phyloP scores from a whole-genome alignment of 1,140 invertebrate genomes.

The Coenobita brevimanus region DNA sequence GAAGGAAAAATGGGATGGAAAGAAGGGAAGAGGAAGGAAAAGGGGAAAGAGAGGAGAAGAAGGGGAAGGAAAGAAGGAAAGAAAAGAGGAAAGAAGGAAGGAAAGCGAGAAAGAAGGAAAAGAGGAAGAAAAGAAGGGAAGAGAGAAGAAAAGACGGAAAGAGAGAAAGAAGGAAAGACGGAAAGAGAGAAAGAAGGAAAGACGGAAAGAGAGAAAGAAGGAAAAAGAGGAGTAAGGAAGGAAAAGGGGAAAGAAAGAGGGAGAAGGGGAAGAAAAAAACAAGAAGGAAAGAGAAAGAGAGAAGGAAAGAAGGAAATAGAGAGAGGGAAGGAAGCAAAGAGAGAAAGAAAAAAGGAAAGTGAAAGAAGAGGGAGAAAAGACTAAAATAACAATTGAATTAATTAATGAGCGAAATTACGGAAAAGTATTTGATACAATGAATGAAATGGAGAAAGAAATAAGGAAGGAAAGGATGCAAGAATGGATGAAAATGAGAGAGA shows the following conservation, averaged over 20 bases:
- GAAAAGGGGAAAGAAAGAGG: not conserved
- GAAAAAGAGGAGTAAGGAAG: no score
- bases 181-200: not conserved
- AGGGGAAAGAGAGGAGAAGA: no score
- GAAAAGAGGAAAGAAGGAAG: not conserved
- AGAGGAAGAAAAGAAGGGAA: not conserved
- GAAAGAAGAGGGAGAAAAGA: not conserved
- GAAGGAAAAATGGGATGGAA: not conserved
- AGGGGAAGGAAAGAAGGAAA: no score
- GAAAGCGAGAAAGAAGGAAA: not conserved
- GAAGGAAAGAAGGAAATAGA: not conserved
- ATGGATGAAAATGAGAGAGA: not conserved
- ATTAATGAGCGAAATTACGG: not conserved
- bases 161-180: not conserved
- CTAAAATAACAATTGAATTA: not conserved
- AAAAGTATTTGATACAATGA: not conserved
- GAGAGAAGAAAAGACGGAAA: not conserved
- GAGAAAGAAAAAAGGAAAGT: not conserved
- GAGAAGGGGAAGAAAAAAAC: not conserved
- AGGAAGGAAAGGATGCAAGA: not conserved
- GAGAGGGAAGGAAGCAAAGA: not conserved
- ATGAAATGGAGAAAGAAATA: not conserved
- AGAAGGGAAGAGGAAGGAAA: not conserved
- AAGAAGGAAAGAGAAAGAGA: conserved; percentile 13
- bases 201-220: not conserved